Conservation (phyloP, 2,113 vertebrate species). For the Spilogale gracilis region DNA sequence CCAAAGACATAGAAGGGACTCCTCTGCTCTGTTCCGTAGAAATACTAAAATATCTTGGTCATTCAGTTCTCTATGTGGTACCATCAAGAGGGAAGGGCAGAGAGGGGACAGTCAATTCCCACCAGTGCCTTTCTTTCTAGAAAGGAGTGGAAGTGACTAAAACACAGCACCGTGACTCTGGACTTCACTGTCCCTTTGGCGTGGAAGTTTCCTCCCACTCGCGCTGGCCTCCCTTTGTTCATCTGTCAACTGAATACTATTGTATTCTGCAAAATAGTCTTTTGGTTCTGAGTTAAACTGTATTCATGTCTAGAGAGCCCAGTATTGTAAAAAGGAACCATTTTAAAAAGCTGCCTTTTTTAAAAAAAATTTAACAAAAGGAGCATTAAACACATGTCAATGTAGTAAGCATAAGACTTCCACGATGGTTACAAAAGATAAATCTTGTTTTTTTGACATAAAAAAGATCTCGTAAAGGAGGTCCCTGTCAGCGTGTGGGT, state of each 20-base stretch:
- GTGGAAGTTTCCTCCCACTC: rapidly evolving
- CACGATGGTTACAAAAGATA: background rate
- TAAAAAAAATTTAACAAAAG: slow-evolving; percentile 11
- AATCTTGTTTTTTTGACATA: slow-evolving; percentile 17
- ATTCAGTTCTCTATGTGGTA: rapidly evolving
- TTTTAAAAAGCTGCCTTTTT: background rate
- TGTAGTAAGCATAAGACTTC: background rate
- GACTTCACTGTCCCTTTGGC: too few species aligned
- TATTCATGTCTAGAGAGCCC: background rate
- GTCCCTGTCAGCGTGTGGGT: background rate
- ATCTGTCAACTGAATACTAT: rapidly evolving
- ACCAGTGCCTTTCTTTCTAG: background rate
- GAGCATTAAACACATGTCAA: background rate
- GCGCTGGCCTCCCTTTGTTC: rapidly evolving
- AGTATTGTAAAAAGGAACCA: background rate
- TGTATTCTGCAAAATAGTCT: background rate
- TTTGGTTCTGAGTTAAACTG: background rate
- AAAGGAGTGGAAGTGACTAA: background rate
- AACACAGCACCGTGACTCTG: background rate
- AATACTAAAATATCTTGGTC: background rate
- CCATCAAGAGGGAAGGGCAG: rapidly evolving
- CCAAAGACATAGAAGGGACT: background rate
- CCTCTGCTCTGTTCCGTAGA: background rate
- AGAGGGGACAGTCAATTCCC: background rate
- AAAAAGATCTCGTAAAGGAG: slow-evolving; percentile 43